Percentiles rank a stretch among this genome's conserved stretches.
Conservation (phyloP, 1,140 invertebrate genomes). For the Saccostrea cuccullata region DNA sequence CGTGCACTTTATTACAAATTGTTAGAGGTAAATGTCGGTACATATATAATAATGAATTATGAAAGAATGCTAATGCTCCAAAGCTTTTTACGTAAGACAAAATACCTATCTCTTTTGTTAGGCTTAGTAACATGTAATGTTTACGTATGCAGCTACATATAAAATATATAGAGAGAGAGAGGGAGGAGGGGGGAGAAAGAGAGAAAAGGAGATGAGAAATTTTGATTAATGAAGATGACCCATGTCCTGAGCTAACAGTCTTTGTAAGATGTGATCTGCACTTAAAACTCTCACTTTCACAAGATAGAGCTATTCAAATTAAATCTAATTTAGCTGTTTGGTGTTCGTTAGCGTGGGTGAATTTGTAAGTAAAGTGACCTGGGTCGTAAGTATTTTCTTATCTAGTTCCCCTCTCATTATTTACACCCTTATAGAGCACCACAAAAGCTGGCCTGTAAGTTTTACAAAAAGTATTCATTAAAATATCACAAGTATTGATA, state of each 20-base stretch:
- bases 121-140: no score
- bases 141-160: no score
- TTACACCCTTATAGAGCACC: constrained; percentile 10
- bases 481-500: background rate
- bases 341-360: background rate
- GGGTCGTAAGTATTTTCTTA: background rate
- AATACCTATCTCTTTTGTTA: no score
- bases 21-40: no score
- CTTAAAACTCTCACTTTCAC: background rate
- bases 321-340: background rate
- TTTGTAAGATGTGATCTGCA: no score
- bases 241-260: no score
- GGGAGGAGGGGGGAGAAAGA: background rate
- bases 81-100: no score
- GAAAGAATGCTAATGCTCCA: no score
- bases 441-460: constrained; percentile 9
- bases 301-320: background rate
- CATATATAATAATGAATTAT: no score
- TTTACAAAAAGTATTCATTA: background rate
- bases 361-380: constrained; percentile 6
- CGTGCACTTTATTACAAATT: no score
- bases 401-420: background rate
- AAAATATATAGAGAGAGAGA: background rate
- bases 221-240: background rate
- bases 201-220: background rate